Evolutionary conservation across 2,797 vertebrate species (phyloP).

Genomic region (Centroberyx gerrardi): DNA sequence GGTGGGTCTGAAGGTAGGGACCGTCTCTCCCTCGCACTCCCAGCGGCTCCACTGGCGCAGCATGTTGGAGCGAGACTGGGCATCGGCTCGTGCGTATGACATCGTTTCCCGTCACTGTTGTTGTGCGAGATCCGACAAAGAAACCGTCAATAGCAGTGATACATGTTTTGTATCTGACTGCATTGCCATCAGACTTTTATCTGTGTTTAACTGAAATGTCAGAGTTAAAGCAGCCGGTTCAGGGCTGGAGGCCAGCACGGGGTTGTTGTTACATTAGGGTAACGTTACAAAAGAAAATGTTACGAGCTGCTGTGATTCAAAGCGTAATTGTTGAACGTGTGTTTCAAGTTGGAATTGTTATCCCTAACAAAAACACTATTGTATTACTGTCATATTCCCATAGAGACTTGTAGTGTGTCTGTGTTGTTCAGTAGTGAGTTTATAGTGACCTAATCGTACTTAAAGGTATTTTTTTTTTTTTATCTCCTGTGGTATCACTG

Average conservation of each 20-base stretch:
- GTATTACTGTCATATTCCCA: background rate
- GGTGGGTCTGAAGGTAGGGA: slow-evolving; percentile 64
- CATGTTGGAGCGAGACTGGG: slow-evolving; percentile 16
- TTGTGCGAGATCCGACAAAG: slow-evolving; percentile 20
- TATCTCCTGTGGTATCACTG: no score
- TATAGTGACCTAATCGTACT: background rate
- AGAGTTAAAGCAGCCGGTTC: background rate
- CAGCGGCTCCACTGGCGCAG: slow-evolving; percentile 44
- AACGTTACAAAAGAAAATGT: background rate
- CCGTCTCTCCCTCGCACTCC: background rate
- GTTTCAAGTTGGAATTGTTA: no score
- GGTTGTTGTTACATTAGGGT: background rate
- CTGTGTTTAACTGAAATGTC: background rate
- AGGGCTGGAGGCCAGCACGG: slow-evolving; percentile 34
- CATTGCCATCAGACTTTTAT: background rate
- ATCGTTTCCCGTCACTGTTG: slow-evolving; percentile 34
- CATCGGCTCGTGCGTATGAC: slow-evolving; percentile 36
- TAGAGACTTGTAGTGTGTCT: background rate
- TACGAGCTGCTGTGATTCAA: no score
- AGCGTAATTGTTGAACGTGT: no score
- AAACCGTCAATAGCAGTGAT: background rate
- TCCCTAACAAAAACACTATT: background rate
- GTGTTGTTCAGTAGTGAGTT: background rate
- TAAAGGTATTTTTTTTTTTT: no score
- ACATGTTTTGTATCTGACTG: background rate